These are phyloP conservation scores for Autographa gamma DNA, from an alignment of 2,888 invertebrate species.

Conservation along the genomic window DNA sequence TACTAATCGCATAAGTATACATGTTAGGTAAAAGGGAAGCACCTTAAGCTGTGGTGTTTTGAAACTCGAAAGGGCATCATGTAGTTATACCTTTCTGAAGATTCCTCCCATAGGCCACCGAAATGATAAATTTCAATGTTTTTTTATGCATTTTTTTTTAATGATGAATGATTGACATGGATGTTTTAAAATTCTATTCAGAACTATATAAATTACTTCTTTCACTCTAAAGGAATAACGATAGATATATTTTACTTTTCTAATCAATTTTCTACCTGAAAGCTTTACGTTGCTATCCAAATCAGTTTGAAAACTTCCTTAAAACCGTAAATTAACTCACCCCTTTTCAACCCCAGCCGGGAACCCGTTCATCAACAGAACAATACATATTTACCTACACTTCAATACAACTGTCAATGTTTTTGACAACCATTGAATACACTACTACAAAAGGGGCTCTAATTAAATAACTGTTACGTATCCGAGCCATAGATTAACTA, in stretches of 20 bases:
- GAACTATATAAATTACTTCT: too few species aligned
- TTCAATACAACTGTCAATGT: slow-evolving; percentile 41
- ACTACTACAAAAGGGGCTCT: slow-evolving; percentile 47
- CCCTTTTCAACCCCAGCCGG: slow-evolving; percentile 15
- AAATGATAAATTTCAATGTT: too few species aligned
- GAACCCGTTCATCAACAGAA: slow-evolving; percentile 22
- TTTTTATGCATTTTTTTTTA: too few species aligned
- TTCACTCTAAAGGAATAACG: neutral
- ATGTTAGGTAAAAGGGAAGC: neutral
- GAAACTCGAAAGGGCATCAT: neutral
- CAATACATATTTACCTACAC: slow-evolving; percentile 17
- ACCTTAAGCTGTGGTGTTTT: neutral
- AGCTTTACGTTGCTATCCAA: neutral
- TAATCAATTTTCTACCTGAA: neutral
- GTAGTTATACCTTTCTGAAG: neutral
- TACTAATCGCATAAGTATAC: neutral
- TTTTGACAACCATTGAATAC: slow-evolving; percentile 50
- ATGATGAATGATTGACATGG: too few species aligned
- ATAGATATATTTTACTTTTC: neutral
- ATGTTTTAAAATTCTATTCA: too few species aligned
- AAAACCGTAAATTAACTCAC: neutral
- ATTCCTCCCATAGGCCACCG: too few species aligned
- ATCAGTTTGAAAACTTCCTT: neutral
- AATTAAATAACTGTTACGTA: slow-evolving; percentile 56
- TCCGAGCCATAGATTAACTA: slow-evolving; percentile 18